Percentiles rank a stretch among this genome's conserved stretches.
These are phyloP conservation scores for Actinia equina DNA, from an alignment of 64 coral and sea anemone genomes.

Conservation along the genomic window DNA sequence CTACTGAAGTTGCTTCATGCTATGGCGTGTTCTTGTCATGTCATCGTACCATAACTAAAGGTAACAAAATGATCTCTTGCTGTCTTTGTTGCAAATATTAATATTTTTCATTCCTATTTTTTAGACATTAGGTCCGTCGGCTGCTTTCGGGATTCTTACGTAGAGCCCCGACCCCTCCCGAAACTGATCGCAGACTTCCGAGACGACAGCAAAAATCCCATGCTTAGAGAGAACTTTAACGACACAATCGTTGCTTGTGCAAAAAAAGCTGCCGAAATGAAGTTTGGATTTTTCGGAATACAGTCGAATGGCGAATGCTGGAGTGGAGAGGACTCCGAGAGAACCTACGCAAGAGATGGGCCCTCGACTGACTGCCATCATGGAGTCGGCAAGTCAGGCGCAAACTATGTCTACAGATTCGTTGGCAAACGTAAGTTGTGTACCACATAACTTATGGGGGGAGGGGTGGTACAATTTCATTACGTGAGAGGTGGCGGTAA, in stretches of 20 bases:
- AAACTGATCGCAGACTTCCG: conserved; percentile 43
- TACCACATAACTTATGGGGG: too few species aligned
- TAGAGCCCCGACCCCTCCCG: conserved; percentile 44
- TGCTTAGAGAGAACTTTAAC: conserved; percentile 17
- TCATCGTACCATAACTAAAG: too few species aligned
- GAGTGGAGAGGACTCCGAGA: conserved; percentile 43
- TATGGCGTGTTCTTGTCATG: too few species aligned
- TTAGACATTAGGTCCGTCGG: conserved; percentile 23
- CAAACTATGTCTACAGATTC: conserved; percentile 52
- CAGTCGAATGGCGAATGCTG: conserved; percentile 45
- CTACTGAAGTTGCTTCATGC: too few species aligned
- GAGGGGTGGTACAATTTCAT: too few species aligned
- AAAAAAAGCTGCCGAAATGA: conserved; percentile 21
- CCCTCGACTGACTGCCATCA: conserved; percentile 24
- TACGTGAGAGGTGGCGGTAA: too few species aligned
- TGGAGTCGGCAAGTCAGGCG: conserved; percentile 35
- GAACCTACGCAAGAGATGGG: conserved; percentile 35
- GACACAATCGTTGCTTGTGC: conserved; percentile 33
- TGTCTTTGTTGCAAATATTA: not conserved
- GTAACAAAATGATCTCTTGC: not conserved
- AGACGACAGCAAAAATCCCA: conserved; percentile 1
- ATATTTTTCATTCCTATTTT: not conserved
- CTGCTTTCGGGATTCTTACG: conserved; percentile 48
- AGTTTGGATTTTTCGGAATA: conserved; percentile 35
- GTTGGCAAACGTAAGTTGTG: conserved; percentile 20